Conservation (phyloP, 35 echinoderm and acorn worm species). For the Acanthaster planci region DNA sequence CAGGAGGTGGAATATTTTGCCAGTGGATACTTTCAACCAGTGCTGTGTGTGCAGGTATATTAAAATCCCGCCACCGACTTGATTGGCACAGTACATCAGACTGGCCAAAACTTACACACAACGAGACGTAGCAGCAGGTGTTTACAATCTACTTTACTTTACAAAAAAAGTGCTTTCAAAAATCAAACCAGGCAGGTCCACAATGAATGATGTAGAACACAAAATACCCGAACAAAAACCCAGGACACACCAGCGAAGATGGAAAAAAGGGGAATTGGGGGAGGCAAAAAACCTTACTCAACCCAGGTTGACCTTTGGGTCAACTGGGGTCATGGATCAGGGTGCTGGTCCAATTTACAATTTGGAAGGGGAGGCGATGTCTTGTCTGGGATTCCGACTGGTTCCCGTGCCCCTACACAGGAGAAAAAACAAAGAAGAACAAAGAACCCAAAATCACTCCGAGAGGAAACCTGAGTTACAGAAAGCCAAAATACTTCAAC, state of each 20-base stretch:
- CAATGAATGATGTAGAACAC: too few species aligned
- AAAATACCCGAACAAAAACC: not conserved
- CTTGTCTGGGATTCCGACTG: constrained; percentile 13
- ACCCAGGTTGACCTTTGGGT: constrained; percentile 11
- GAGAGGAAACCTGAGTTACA: not conserved
- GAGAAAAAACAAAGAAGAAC: not conserved
- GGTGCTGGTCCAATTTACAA: constrained; percentile 17
- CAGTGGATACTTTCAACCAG: too few species aligned
- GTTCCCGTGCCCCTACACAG: constrained; percentile 22
- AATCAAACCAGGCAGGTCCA: too few species aligned
- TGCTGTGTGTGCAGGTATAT: too few species aligned
- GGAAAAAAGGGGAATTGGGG: not conserved
- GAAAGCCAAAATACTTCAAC: constrained; percentile 4
- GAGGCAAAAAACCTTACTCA: constrained; percentile 6
- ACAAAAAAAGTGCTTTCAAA: too few species aligned
- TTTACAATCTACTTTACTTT: too few species aligned
- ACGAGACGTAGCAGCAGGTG: too few species aligned
- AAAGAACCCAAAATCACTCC: not conserved
- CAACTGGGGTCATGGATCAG: constrained; percentile 17
- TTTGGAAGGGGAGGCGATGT: constrained; percentile 12
- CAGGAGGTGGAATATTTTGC: too few species aligned
- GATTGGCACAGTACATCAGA: too few species aligned
- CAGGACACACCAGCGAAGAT: not conserved
- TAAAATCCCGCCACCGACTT: too few species aligned
- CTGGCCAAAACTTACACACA: too few species aligned